These are phyloP conservation scores for Tribolium freemani DNA, from an alignment of 2,888 invertebrate genomes.

Conservation along the genomic window DNA sequence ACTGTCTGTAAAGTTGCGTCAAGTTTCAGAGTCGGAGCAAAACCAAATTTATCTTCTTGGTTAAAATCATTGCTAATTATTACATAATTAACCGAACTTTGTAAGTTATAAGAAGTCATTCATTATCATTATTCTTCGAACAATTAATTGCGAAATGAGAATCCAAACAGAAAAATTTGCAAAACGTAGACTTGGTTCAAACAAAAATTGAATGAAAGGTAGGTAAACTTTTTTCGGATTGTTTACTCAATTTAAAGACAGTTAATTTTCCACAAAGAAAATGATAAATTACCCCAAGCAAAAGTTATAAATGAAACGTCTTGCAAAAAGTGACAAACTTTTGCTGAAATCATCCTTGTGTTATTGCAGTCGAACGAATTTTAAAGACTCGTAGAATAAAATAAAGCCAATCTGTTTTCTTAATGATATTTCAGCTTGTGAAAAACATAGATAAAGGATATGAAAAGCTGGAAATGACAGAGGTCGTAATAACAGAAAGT, in stretches of 20 bases:
- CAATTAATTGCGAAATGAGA: too few relatives aligned
- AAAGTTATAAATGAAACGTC: background rate
- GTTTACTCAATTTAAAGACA: background rate
- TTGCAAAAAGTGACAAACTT: background rate
- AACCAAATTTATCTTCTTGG: conserved; percentile 2
- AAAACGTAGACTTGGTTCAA: background rate
- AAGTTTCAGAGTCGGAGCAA: background rate
- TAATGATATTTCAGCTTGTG: background rate
- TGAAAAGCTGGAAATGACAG: background rate
- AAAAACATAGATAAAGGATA: background rate
- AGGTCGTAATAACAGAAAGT: background rate
- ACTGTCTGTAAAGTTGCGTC: background rate
- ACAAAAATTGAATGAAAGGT: background rate
- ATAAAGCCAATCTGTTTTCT: background rate
- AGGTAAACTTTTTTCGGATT: background rate
- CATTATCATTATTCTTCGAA: background rate
- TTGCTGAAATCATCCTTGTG: background rate
- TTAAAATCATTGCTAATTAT: conserved; percentile 9
- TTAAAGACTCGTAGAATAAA: background rate
- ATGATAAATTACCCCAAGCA: background rate
- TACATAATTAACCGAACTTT: background rate
- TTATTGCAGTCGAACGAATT: background rate
- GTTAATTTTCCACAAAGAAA: background rate
- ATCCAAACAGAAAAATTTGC: too few relatives aligned
- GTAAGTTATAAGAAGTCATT: background rate